Base-by-base conservation (phyloP, 2,888 invertebrate genomes). In the Allacma fusca region DNA sequence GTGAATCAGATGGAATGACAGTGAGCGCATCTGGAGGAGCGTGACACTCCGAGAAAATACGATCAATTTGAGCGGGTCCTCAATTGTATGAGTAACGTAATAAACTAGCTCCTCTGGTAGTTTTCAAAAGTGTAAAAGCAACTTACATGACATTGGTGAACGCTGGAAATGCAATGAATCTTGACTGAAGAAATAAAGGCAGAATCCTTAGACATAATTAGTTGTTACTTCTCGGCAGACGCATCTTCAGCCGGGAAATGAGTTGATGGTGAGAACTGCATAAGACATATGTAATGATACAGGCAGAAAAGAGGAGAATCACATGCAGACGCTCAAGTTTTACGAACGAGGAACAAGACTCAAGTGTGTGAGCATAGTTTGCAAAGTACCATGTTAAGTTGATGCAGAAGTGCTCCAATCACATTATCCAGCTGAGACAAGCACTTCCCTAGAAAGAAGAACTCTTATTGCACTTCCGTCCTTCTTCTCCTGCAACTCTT, bases 391-490 rank as follows among this genome's bases (percentile, higher is more conserved):
- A 70, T 70, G 23, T 70, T 44, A 70, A 70, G 44, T 70, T 44
- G 26, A 26, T 70, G 50, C 44, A 43, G 24, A 50, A 70, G 43
- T 72, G 24, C 57, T 72, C 72, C 57, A 72, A 59, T 72, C 72
- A 59, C 72, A 72, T 72, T 72, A 72, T 59, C 72, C 72, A 72
- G 72, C 57, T 72, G 72, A 72, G 72, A 59, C 72, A 72, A 59
- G 72, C 29, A 72, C 34, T 71, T 71, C 26, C 43, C 44, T 28
- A 4, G 9, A 23, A 12, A 64, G 24, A 21, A 24, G 7, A n/a
- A 28, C 28, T 67, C n/a, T 28, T 40, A 5, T 40, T 50, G 16
- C 50, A 50, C 50, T 50, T 50, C 40, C 24, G 34, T 50, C 26
- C n/a, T 40, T 23, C 69, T 69, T 40, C 43, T 23, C n/a, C 43